Base-by-base conservation (phyloP, 92 coral and sea anemone genomes). In the Zoanthus gigantus region DNA sequence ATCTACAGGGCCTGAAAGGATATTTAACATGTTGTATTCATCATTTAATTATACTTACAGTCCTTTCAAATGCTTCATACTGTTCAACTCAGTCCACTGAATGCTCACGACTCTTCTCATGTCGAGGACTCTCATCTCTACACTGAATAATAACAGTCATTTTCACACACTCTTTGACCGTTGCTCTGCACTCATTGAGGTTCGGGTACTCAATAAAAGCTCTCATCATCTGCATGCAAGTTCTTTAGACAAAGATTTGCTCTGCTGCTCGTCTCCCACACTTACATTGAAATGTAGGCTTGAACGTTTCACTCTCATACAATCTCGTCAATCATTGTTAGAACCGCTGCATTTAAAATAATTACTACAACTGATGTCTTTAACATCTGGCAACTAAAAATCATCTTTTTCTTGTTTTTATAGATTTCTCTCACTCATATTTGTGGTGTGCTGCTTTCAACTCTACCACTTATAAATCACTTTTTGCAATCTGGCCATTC, bases 1-100 rank as follows among this genome's bases (percentile, higher is more conserved):
- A 37, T 37, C 4, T 37, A 23, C 23, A 37, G 42, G 42, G 42
- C 42, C 42, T 37, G 42, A 37, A 37, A 37, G 2, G 42, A 37
- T 37, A 37, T 37, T 37, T 2, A 37, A 63, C 6, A 5, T 63
- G 17, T 7, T 18, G 8, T 28, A 12, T 77, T 77, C 82, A 30
- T 42, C 7, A 7, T 77, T 58, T 10, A 56, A 8, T 57, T 16
- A 80, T 80, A 80, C 85, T 80, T 80, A 80, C 85, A 80, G 44
- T 63, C 85, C 23, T 29, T 46, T 63, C 32, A 80, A 7, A 50
- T 80, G 72, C 72, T 44, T 23, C 85, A 80, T 60, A 80, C 85
- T 80, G 85, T 80, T 68, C 65, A 28, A 79, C 37, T 79, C 54
- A 45, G 71, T 23, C 37, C 84, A 44, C 46, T 81, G 85, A 45